These are phyloP conservation scores for Asobara japonica DNA, from an alignment of 1,140 invertebrate species.

Conservation along the genomic window DNA sequence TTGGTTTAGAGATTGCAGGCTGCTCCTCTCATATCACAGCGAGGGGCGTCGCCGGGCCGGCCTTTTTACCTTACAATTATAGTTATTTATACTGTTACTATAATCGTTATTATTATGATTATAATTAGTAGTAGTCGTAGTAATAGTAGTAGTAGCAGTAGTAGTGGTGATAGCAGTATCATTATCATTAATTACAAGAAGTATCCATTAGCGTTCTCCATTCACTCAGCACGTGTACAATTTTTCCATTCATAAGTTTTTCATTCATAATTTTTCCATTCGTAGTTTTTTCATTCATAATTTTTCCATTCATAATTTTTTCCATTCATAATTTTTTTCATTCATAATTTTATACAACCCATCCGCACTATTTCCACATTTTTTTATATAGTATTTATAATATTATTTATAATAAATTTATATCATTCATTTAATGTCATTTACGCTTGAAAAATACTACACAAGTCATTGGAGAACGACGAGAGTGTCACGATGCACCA, in stretches of 20 bases:
- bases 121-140: no score
- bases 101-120: no score
- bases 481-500: slow-evolving; percentile 38
- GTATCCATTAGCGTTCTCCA: slow-evolving; percentile 49
- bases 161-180: no score
- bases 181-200: slow-evolving; percentile 15
- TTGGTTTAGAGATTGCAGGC: slow-evolving; percentile 69
- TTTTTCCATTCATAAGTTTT: neutral
- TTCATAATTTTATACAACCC: slow-evolving; percentile 31
- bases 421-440: slow-evolving; percentile 30
- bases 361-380: neutral
- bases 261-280: slow-evolving; percentile 38
- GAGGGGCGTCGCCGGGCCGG: slow-evolving; percentile 67
- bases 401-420: slow-evolving; percentile 32
- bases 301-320: slow-evolving; percentile 11
- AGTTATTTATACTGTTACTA: no score
- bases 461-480: neutral
- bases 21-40: slow-evolving; percentile 68
- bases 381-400: slow-evolving; percentile 40
- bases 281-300: neutral
- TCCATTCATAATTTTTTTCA: slow-evolving; percentile 32
- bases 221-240: no score
- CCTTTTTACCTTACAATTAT: slow-evolving; percentile 41
- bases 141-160: no score
- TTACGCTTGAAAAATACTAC: slow-evolving; percentile 8